Base-by-base conservation (phyloP, 2,888 invertebrate genomes). In the Hirtodrosophila duncani region DNA sequence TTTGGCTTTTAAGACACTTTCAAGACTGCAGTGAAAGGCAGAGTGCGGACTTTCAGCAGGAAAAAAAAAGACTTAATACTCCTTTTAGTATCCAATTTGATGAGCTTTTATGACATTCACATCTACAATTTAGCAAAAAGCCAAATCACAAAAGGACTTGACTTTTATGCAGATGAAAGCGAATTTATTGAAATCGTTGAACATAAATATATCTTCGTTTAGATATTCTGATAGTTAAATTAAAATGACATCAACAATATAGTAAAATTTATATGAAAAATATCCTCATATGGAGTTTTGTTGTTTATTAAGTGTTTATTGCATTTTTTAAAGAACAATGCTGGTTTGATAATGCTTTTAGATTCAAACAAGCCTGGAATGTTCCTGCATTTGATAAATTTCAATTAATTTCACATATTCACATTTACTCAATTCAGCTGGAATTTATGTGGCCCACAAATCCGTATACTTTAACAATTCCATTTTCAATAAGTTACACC, bases 31-130 rank as follows among this genome's bases (percentile, higher is more conserved):
- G 48, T 56, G 50, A 59, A 52, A 27, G 52, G 23, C 49, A 38
- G 48, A 46, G 64, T 45, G 59, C 72, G 68, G 71, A 59, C 55
- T 63, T 75, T 74, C 64, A 71, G 36, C 39, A 52, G n/a, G 14
- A 17, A 16, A 9, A 11, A 10, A 38, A 38, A 38, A 57, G 58
- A 62, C 60, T 72, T 77, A 72, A 77, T 77, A 72, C 62, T 46
- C 36, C 53, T 51, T 75, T 74, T 23, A 50, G 57, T 62, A 65
- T 51, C 42, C 6, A 10, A 23, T 45, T 50, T 42, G 50, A 51
- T 57, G 45, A 45, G 13, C 58, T 51, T 72, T 77, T 77, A 74
- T 64, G 77, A 69, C 77, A 66, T 62, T 72, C 46, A 62, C 63
- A 59, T 61, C 49, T 38, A 66, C 72, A 72, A 68, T 72, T 72